Evolutionary conservation across 2,888 invertebrate species (phyloP), one percentile per base, ranked within the genome.

Genomic region (Trichopria drosophilae): DNA sequence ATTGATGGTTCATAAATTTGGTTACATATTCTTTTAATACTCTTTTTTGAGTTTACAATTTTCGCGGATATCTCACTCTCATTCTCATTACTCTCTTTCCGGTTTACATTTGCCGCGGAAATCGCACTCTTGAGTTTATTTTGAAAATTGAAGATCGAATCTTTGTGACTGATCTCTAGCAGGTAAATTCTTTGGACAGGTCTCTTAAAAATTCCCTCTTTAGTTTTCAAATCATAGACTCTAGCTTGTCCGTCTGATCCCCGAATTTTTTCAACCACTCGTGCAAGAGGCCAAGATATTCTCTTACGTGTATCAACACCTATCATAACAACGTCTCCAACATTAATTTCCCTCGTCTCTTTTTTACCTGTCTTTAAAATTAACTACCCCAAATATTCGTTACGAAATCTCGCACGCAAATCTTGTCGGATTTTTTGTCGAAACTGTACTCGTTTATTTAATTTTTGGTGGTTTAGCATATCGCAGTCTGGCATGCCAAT

Each of bases 251-350:
- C n/a, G n/a, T n/a, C n/a, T n/a, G n/a, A n/a, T n/a, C n/a, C n/a
- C n/a, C n/a, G n/a, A n/a, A n/a, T n/a, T n/a, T n/a, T n/a, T n/a
- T n/a, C n/a, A 5, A 42, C 29, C 3, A 60, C 36, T 6, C 34
- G 15, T 2, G 49, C 59, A 7, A 59, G 23, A 6, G 56, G 58
- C 56, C 56, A 59, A 9, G 49, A 43, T 4, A 56, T 7, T 0
- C 53, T 45, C 5, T 43, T 51, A 1, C 36, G 39, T 7, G 12
- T 45, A 28, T 55, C 49, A 19, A 46, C 36, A 1, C 50, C 58
- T 1, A 59, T 37, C 3, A 59, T 9, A 24, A 24, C 26, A 24
- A 24, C 26, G 10, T 24, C 26, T 24, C 26, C 26, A 9, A 10
- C 10, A 9, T 24, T 24, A 10, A 24, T 24, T 24, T 24, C 10